Conservation (phyloP, 2,797 vertebrate species). For the Enoplosus armatus region DNA sequence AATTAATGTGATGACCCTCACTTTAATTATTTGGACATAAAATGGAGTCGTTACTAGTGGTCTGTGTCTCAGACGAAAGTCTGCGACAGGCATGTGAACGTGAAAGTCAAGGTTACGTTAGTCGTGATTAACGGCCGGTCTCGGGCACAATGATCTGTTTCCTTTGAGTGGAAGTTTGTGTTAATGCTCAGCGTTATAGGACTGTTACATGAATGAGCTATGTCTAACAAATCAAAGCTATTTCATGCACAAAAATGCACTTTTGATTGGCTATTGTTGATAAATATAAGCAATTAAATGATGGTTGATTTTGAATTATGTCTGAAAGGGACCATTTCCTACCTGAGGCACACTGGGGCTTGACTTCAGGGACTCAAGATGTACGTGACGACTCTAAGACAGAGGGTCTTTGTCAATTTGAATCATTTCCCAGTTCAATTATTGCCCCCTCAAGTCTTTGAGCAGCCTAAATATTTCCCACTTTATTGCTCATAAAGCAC, state of each 20-base stretch:
- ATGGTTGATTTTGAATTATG: no score
- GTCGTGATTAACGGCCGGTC: constrained; percentile 41
- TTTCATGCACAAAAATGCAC: background rate
- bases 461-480: constrained; percentile 77
- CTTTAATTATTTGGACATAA: constrained; percentile 75
- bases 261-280: constrained; percentile 4
- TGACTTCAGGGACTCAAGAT: constrained; percentile 15
- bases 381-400: constrained; percentile 38
- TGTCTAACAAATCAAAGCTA: constrained; percentile 6
- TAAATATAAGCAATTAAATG: background rate
- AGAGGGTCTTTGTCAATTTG: constrained; percentile 70
- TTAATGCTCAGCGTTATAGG: background rate
- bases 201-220: background rate
- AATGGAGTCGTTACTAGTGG: constrained; percentile 53
- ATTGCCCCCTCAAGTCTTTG: constrained; percentile 66
- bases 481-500: constrained; percentile 82
- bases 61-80: constrained; percentile 53
- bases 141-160: constrained; percentile 1
- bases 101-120: constrained; percentile 56
- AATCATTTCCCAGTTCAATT: constrained; percentile 63
- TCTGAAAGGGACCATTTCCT: no score
- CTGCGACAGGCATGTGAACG: constrained; percentile 28
- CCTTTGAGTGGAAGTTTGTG: constrained; percentile 1
- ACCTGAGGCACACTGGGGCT: constrained; percentile 6
- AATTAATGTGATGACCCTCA: constrained; percentile 66